Evolutionary conservation across 1,140 invertebrate genomes (phyloP).

Genomic region (Zaprionus taronus): DNA sequence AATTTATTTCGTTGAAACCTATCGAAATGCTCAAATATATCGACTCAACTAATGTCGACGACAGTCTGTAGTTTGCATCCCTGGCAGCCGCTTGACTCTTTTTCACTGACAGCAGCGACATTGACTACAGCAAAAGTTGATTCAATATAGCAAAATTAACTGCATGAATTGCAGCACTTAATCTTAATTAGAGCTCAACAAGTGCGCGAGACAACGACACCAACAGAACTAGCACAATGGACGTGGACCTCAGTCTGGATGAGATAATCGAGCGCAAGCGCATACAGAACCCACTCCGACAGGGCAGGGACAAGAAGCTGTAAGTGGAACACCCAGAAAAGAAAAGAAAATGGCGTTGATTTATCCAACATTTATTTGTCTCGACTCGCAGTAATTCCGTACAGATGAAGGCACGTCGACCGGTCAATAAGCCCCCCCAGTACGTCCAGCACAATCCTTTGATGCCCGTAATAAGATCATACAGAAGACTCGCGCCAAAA

Average conservation of each 20-base stretch:
- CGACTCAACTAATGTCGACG: neutral
- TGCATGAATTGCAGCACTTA: slow-evolving; percentile 15
- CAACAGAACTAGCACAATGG: slow-evolving; percentile 22
- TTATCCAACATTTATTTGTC: slow-evolving; percentile 1
- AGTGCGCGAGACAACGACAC: slow-evolving; percentile 3
- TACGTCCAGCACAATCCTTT: slow-evolving; percentile 44
- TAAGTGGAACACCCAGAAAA: slow-evolving; percentile 41
- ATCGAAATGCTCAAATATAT: neutral
- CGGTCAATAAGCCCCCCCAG: slow-evolving; percentile 37
- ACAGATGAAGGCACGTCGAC: slow-evolving; percentile 35
- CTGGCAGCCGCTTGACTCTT: slow-evolving; percentile 1
- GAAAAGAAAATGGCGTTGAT: slow-evolving; percentile 63
- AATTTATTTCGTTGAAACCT: neutral
- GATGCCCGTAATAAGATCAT: slow-evolving; percentile 90
- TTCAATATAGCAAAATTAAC: neutral
- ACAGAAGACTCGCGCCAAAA: slow-evolving; percentile 88
- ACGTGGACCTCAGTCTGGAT: slow-evolving; percentile 64
- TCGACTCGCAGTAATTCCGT: slow-evolving; percentile 5
- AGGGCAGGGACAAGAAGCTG: slow-evolving; percentile 52
- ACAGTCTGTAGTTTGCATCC: neutral
- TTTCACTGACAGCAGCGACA: neutral
- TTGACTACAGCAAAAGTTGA: slow-evolving; percentile 5
- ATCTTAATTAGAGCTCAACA: slow-evolving; percentile 3
- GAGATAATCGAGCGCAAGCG: slow-evolving; percentile 71
- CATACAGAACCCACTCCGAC: slow-evolving; percentile 23